Evolutionary conservation across 2,113 vertebrate genomes (phyloP).

Genomic region (Callionymus lyra): DNA sequence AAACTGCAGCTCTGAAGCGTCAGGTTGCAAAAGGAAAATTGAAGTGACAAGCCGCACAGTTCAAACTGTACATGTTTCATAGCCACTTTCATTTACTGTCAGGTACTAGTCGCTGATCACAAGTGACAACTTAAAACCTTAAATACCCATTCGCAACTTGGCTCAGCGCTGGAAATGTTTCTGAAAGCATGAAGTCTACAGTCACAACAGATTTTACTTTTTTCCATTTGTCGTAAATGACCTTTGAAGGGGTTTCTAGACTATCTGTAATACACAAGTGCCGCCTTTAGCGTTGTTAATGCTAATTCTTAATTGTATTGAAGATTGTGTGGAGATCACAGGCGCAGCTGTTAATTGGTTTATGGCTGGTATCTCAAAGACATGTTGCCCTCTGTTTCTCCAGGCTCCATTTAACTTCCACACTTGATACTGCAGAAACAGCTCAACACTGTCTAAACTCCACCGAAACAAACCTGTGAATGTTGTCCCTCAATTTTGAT

Average conservation of each 20-base stretch:
- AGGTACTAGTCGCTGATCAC: constrained; percentile 16
- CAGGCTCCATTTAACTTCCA: constrained; percentile 2
- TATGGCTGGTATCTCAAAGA: constrained; percentile 26
- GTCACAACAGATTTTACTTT: background rate
- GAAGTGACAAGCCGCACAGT: constrained; percentile 3
- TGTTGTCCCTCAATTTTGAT: no score
- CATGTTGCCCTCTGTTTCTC: constrained; percentile 10
- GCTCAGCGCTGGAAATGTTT: background rate
- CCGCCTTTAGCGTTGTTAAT: constrained; percentile 27
- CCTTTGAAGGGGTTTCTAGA: constrained; percentile 8
- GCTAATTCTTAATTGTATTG: constrained; percentile 29
- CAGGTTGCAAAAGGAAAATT: constrained; percentile 1
- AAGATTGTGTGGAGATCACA: constrained; percentile 27
- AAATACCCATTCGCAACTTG: constrained; percentile 6
- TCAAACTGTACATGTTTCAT: constrained; percentile 8
- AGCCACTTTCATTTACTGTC: constrained; percentile 4
- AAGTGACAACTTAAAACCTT: constrained; percentile 9
- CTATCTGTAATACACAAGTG: constrained; percentile 8
- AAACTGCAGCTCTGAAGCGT: background rate
- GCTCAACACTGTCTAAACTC: no score
- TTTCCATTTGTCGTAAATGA: constrained; percentile 12
- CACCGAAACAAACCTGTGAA: no score
- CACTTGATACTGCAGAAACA: no score
- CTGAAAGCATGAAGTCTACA: background rate
- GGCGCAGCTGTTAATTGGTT: constrained; percentile 41